Conservation (phyloP, 2,113 vertebrate genomes). For the Aphelocoma coerulescens region DNA sequence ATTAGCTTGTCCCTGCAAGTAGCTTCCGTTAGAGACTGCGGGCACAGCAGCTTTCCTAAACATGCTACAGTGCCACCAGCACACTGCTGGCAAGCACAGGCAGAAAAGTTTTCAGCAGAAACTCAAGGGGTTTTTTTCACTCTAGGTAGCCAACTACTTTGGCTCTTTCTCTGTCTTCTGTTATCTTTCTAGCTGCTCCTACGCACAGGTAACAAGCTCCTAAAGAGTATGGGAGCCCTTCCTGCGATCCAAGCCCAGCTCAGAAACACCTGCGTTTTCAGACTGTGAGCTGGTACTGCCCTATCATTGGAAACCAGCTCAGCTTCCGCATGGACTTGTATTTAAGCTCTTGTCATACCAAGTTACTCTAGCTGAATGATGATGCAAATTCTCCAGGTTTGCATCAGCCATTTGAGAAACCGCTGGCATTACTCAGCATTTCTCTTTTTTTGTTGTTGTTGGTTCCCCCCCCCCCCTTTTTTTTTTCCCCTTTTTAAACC, state of each 20-base stretch:
- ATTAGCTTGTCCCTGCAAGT: slow-evolving; percentile 36
- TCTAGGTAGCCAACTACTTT: background rate
- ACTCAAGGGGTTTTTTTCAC: background rate
- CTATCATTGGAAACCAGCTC: slow-evolving; percentile 70
- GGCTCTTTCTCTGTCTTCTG: background rate
- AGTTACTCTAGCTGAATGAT: slow-evolving; percentile 77
- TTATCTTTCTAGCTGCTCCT: slow-evolving; percentile 14
- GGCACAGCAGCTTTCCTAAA: slow-evolving; percentile 67
- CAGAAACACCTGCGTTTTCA: slow-evolving; percentile 67
- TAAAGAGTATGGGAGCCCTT: background rate
- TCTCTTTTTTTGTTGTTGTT: background rate
- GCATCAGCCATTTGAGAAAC: slow-evolving; percentile 78
- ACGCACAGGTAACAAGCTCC: slow-evolving; percentile 40
- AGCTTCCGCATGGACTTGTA: slow-evolving; percentile 74
- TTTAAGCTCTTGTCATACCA: slow-evolving; percentile 78
- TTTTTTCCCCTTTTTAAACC: background rate
- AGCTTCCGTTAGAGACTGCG: slow-evolving; percentile 58
- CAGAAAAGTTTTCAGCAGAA: slow-evolving; percentile 42
- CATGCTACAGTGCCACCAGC: slow-evolving; percentile 71
- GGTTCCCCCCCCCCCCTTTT: background rate
- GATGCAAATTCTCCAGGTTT: slow-evolving; percentile 86
- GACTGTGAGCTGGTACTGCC: slow-evolving; percentile 35
- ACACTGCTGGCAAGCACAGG: background rate
- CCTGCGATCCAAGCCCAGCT: background rate
- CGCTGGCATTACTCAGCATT: slow-evolving; percentile 78